These are phyloP conservation scores for Phrynocephalus guinanensis DNA, from an alignment of 2,797 vertebrate species.

Conservation along the genomic window DNA sequence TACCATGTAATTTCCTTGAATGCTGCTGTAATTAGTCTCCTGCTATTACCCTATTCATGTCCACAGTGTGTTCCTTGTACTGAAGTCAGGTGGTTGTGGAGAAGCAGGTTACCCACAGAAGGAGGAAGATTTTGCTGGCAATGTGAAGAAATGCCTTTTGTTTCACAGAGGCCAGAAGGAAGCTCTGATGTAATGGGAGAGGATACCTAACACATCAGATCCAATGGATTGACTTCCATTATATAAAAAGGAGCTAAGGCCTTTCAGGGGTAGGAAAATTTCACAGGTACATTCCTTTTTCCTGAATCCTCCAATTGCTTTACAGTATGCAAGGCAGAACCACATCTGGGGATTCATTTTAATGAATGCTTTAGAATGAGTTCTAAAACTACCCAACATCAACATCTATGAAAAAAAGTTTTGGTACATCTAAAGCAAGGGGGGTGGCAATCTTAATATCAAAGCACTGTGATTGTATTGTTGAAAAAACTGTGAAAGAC, in stretches of 20 bases:
- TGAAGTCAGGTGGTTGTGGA: conserved; percentile 32
- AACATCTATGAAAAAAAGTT: too few relatives aligned
- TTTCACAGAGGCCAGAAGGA: background rate
- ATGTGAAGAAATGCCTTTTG: conserved; percentile 33
- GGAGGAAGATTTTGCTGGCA: conserved; percentile 19
- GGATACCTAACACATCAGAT: background rate
- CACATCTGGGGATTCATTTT: background rate
- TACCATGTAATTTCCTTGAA: conserved; percentile 40
- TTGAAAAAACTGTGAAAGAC: too few relatives aligned
- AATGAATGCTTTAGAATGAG: background rate
- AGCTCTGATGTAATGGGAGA: background rate
- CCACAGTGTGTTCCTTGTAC: conserved; percentile 21
- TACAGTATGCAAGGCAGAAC: background rate
- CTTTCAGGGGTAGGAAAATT: background rate
- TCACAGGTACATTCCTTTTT: background rate
- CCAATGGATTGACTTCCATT: background rate
- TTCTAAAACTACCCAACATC: too few relatives aligned
- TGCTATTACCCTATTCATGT: conserved; percentile 41
- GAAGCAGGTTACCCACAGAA: conserved; percentile 28
- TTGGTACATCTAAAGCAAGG: too few relatives aligned
- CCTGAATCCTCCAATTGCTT: too few relatives aligned
- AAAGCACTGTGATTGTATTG: too few relatives aligned
- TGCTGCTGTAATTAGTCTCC: conserved; percentile 40
- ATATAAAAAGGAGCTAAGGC: background rate
- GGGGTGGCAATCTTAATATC: too few relatives aligned